These are phyloP conservation scores for Parus major DNA, from an alignment of 2,113 vertebrate genomes.

Conservation along the genomic window DNA sequence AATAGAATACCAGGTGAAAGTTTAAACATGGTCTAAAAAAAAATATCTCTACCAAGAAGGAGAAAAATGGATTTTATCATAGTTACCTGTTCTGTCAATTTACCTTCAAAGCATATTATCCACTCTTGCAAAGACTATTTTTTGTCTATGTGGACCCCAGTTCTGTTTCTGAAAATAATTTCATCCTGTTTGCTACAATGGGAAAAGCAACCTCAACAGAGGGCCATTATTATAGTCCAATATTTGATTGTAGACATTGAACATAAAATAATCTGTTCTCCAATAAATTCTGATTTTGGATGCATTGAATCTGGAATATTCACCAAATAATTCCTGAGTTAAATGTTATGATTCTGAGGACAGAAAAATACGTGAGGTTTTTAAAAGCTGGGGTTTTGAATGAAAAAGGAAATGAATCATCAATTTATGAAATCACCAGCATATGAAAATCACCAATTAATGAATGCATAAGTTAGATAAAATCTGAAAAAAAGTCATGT, in stretches of 20 bases:
- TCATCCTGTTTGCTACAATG: not conserved
- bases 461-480: not conserved
- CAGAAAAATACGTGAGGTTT: not conserved
- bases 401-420: not conserved
- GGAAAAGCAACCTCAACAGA: not conserved
- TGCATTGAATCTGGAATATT: not conserved
- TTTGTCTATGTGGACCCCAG: not conserved
- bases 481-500: conserved; percentile 14
- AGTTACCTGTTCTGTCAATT: not conserved
- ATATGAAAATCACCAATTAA: conserved; percentile 37
- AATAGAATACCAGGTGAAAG: not conserved
- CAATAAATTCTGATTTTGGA: not conserved
- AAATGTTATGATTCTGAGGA: not conserved
- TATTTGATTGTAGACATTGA: not conserved
- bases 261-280: not conserved
- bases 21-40: not conserved
- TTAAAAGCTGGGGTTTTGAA: not conserved
- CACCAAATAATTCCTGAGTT: not conserved
- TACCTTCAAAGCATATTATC: not conserved
- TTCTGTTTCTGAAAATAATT: not conserved
- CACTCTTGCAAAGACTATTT: not conserved
- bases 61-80: not conserved
- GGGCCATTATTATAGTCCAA: not conserved
- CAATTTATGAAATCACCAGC: conserved; percentile 14
- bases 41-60: not conserved